Conservation (phyloP, 2,888 invertebrate genomes). For the Chymomyza caudatula region DNA sequence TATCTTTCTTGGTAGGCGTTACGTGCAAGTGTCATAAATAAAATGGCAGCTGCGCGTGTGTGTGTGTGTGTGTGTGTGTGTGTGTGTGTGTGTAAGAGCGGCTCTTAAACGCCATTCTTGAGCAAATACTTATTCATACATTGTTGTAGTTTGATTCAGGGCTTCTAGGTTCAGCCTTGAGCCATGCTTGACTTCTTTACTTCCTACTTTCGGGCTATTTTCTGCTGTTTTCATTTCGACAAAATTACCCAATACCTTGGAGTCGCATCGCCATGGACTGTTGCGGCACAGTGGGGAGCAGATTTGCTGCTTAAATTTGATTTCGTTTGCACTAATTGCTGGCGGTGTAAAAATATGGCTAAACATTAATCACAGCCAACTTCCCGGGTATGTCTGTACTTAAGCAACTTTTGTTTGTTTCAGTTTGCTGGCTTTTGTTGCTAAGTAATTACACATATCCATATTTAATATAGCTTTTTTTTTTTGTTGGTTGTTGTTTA, state of each 20-base stretch:
- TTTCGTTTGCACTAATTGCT: constrained; percentile 64
- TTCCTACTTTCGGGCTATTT: constrained; percentile 9
- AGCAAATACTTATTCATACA: constrained; percentile 37
- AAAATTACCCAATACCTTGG: constrained; percentile 35
- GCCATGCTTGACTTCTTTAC: constrained; percentile 2
- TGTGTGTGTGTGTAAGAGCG: neutral
- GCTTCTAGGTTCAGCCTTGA: constrained; percentile 7
- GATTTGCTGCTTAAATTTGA: constrained; percentile 56
- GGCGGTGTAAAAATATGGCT: constrained; percentile 55
- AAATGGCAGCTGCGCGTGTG: constrained; percentile 54
- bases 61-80: constrained; percentile 8
- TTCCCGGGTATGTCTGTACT: neutral
- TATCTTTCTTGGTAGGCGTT: constrained; percentile 64
- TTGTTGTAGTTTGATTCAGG: constrained; percentile 5
- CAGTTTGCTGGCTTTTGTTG: neutral
- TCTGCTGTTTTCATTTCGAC: constrained; percentile 22
- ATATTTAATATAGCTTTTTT: constrained; percentile 24
- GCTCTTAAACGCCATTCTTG: constrained; percentile 61
- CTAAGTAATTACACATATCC: constrained; percentile 10
- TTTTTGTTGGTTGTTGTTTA: neutral
- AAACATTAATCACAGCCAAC: constrained; percentile 54
- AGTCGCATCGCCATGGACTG: neutral
- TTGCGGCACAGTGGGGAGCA: neutral
- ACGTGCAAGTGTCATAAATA: constrained; percentile 69
- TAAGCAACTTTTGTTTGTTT: neutral